Percentiles rank a stretch among this genome's conserved stretches.
These are phyloP conservation scores for Sinocyclocheilus anophthalmus DNA, from an alignment of 2,113 vertebrate genomes.

Conservation along the genomic window DNA sequence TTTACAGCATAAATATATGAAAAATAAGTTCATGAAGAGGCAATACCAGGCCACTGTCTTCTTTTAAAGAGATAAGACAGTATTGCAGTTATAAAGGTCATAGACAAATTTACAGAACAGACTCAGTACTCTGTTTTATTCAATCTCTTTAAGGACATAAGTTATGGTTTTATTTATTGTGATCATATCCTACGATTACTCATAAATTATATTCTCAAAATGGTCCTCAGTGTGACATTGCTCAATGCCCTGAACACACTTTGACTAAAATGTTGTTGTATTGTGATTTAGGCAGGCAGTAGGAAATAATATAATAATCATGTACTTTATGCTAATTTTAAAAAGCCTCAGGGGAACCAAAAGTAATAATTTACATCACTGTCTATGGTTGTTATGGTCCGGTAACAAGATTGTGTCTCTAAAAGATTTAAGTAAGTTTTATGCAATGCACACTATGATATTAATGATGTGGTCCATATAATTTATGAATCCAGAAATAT, in stretches of 20 bases:
- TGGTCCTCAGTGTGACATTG: neutral
- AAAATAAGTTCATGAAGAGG: neutral
- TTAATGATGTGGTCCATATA: neutral
- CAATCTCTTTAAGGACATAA: neutral
- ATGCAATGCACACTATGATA: neutral
- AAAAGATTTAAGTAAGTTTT: neutral
- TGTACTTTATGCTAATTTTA: neutral
- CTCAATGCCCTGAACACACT: neutral
- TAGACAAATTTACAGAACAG: neutral
- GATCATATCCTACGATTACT: neutral
- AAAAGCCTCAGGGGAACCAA: neutral
- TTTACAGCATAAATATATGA: neutral
- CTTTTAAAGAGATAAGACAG: neutral
- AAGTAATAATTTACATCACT: neutral
- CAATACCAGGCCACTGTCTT: neutral
- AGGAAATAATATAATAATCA: neutral
- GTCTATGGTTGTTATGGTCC: neutral
- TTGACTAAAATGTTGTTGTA: neutral
- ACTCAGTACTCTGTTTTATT: neutral
- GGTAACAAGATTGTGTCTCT: neutral
- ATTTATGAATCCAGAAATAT: slow-evolving; percentile 18
- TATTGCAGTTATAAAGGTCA: neutral
- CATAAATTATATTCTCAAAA: neutral
- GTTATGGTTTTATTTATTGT: neutral
- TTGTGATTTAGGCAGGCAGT: neutral